Evolutionary conservation across 2,888 invertebrate genomes (phyloP).

Genomic region (Cosmorhoe ocellata): DNA sequence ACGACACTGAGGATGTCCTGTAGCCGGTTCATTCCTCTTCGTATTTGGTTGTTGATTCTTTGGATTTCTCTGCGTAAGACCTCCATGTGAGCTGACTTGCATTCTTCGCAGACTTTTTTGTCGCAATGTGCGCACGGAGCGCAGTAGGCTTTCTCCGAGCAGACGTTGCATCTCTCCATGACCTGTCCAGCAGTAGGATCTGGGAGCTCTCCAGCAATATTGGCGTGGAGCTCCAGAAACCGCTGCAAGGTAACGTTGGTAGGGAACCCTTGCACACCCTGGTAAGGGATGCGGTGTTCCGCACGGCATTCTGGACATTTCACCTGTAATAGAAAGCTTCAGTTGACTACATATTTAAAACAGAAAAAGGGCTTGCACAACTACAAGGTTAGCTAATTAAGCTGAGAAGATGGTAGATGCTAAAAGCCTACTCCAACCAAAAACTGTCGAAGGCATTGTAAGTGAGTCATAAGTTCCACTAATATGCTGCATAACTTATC

Average conservation of each 20-base stretch:
- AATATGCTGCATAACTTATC: too few species aligned
- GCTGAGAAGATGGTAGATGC: too few species aligned
- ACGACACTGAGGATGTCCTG: slow-evolving; percentile 92
- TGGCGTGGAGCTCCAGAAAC: slow-evolving; percentile 96
- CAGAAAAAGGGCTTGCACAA: not conserved
- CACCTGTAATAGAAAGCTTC: slow-evolving; percentile 83
- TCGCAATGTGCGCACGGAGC: slow-evolving; percentile 97
- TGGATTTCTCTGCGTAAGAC: slow-evolving; percentile 95
- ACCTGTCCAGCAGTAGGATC: slow-evolving; percentile 95
- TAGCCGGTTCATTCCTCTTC: slow-evolving; percentile 93
- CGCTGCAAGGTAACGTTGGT: slow-evolving; percentile 97
- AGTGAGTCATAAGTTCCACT: too few species aligned
- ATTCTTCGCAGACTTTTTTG: slow-evolving; percentile 97
- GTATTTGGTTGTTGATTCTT: slow-evolving; percentile 93
- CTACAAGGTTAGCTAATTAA: too few species aligned
- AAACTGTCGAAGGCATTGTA: too few species aligned
- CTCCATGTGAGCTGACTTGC: slow-evolving; percentile 98
- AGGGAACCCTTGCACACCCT: slow-evolving; percentile 96
- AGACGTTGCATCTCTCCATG: slow-evolving; percentile 96
- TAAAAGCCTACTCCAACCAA: too few species aligned
- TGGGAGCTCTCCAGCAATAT: slow-evolving; percentile 95
- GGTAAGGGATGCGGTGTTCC: slow-evolving; percentile 97
- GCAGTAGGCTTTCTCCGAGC: slow-evolving; percentile 95
- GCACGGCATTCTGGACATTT: slow-evolving; percentile 99
- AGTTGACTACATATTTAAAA: slow-evolving; percentile 1